Evolutionary conservation across 2,113 vertebrate species (phyloP).

Genomic region (Machaerirhynchus nigripectus): DNA sequence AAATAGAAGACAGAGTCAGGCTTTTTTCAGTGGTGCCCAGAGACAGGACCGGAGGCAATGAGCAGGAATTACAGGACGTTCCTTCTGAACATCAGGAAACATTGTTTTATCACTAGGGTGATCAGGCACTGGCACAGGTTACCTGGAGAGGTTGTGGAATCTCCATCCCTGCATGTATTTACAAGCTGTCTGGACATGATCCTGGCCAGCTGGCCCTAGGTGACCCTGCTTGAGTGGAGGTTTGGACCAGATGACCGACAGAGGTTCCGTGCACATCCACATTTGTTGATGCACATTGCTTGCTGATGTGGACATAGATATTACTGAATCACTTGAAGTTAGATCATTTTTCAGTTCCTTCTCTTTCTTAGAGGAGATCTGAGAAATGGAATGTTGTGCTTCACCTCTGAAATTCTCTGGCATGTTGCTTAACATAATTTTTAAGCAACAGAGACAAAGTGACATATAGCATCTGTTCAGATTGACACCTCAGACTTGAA

Average conservation of each 20-base stretch:
- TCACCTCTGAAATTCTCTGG: neutral
- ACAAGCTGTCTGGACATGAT: accelerated
- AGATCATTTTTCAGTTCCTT: neutral
- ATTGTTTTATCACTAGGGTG: neutral
- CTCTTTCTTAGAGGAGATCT: neutral
- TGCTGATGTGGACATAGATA: neutral
- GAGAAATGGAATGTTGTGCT: neutral
- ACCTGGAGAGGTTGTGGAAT: neutral
- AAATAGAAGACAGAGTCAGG: neutral
- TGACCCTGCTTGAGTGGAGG: neutral
- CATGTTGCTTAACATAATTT: neutral
- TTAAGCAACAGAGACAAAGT: neutral
- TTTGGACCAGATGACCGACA: neutral
- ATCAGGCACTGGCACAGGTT: neutral
- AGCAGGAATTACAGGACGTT: neutral
- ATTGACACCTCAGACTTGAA: neutral
- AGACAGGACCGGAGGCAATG: neutral
- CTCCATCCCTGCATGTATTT: neutral
- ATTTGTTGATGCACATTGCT: neutral
- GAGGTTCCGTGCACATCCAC: neutral
- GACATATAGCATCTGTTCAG: neutral
- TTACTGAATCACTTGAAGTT: neutral
- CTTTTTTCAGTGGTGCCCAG: neutral
- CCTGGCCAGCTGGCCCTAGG: neutral
- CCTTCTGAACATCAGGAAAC: neutral